Base-by-base conservation (phyloP, 2,888 invertebrate genomes). In the Thecocarcelia acutangulata region DNA sequence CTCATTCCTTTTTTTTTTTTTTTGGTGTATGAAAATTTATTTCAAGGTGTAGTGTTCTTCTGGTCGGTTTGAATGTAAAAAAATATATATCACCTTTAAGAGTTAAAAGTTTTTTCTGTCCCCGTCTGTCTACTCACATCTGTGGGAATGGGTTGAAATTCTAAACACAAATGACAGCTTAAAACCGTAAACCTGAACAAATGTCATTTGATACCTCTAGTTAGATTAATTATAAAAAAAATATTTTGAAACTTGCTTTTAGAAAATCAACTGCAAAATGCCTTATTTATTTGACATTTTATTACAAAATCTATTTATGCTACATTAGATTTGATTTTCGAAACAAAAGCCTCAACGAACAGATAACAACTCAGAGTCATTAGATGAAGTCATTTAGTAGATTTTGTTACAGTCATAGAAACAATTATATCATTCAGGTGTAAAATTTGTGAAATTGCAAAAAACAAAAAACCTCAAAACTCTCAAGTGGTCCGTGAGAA, bases 321-420 rank as follows among this genome's bases (percentile, higher is more conserved):
- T 64, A 64, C 52, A 75, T 59, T 80, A 74, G 69, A 64, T 69
- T 58, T 58, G 19, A 21, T 17, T 59, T 37, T 9, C 48, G 40
- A 59, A 50, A 24, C 17, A 21, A 28, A 33, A 58, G 46, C n/a
- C 28, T 64, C 19, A 19, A 54, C 33, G 46, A 28, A 15, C 11
- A 33, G 58, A 40, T 64, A 50, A 24, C 24, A 24, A 24, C n/a
- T n/a, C n/a, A 64, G 72, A 72, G 72, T 72, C 76, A 68, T 44
- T 6, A 72, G 80, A 81, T 76, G 76, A 76, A 81, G 73, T 81
- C 77, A 81, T 77, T 68, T 46, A 0, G 19, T 17, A 52, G 40
- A 12, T 17, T 13, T 54, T 66, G 24, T 50, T 40, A 11, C 64
- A 48, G 15, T 48, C 42, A n/a, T 9, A 21, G 19, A 64, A 50